Evolutionary conservation across 2,888 invertebrate species (phyloP).

Genomic region (Plagiodera versicolora): DNA sequence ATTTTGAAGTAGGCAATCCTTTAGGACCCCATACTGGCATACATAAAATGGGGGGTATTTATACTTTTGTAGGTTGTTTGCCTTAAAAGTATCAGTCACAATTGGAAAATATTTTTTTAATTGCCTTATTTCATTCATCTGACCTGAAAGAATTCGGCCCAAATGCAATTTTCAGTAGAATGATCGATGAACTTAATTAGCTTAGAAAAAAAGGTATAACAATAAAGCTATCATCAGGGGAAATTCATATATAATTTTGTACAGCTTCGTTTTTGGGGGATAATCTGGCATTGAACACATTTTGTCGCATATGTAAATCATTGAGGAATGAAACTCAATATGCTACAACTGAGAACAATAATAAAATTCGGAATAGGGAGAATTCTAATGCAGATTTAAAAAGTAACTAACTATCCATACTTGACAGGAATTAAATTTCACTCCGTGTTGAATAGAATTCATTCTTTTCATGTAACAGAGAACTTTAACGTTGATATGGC

Average conservation of each 20-base stretch:
- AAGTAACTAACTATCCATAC: conserved; percentile 4
- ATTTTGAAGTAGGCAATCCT: conserved; percentile 20
- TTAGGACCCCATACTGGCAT: conserved; percentile 21
- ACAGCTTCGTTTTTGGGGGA: conserved; percentile 23
- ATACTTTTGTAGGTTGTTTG: conserved; percentile 16
- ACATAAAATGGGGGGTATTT: conserved; percentile 23
- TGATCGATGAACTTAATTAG: conserved; percentile 17
- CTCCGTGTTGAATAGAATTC: conserved; percentile 14
- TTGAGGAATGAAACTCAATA: conserved; percentile 9
- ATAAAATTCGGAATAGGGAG: conserved; percentile 7
- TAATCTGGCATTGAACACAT: conserved; percentile 21
- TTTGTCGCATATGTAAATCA: conserved; percentile 18
- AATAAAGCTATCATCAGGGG: not conserved
- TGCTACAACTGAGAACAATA: not conserved
- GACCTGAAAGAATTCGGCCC: conserved; percentile 24
- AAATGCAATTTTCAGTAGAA: conserved; percentile 7
- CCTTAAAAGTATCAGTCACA: conserved; percentile 13
- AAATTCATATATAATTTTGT: conserved; percentile 19
- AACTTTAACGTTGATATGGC: conserved; percentile 14
- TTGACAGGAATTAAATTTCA: conserved; percentile 12
- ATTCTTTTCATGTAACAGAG: conserved; percentile 13
- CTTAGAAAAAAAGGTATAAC: not conserved
- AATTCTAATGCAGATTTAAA: conserved; percentile 15
- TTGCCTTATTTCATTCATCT: conserved; percentile 14
- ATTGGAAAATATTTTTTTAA: conserved; percentile 18